phyloP scores from a whole-genome alignment of 2,797 vertebrate species.

The Amblyraja radiata region DNA sequence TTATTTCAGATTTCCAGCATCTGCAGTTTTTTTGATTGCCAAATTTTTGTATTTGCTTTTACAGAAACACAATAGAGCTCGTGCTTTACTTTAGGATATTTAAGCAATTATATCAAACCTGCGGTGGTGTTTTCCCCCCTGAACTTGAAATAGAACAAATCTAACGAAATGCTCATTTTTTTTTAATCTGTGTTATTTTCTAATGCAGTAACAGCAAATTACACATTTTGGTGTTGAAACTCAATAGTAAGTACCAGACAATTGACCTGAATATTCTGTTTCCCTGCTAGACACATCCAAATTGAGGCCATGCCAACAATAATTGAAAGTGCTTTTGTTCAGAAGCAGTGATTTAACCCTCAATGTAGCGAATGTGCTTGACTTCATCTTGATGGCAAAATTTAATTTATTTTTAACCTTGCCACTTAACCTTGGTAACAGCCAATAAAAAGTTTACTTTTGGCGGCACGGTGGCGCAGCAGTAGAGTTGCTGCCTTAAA shows the following conservation, averaged over 20 bases:
- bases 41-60: background rate
- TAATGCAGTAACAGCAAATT: background rate
- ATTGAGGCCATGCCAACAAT: slow-evolving; percentile 42
- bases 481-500: no score
- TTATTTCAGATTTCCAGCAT: no score
- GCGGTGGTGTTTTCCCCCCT: background rate
- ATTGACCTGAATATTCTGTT: background rate
- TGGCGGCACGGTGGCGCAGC: no score
- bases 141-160: background rate
- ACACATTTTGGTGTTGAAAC: background rate
- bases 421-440: slow-evolving; percentile 47
- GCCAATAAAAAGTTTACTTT: slow-evolving; percentile 39
- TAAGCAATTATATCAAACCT: background rate
- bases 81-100: background rate
- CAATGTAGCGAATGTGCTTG: slow-evolving; percentile 39
- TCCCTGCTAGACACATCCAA: slow-evolving; percentile 41
- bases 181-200: background rate
- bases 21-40: no score
- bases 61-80: background rate
- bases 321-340: slow-evolving; percentile 41
- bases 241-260: background rate
- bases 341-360: slow-evolving; percentile 39
- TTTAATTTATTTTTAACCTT: slow-evolving; percentile 44
- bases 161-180: background rate
- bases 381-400: slow-evolving; percentile 46